Evolutionary conservation across 2,113 vertebrate genomes (phyloP), one percentile per base, ranked within the genome.

Genomic region (Danio rerio): DNA sequence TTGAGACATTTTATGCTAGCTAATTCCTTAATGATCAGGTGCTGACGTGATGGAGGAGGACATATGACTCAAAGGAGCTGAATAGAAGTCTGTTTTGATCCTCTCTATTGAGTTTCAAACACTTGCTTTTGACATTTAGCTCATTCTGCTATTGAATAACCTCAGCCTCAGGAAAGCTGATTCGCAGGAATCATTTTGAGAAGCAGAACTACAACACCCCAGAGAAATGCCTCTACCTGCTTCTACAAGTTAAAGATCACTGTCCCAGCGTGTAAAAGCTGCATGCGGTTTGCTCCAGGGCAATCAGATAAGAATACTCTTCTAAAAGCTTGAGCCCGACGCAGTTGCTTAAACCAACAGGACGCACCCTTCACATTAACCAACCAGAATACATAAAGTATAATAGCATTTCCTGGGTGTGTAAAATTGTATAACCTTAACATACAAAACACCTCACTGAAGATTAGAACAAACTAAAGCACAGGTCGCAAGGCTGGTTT

Each of bases 291-390:
- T 31, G 66, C 77, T 78, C 43, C n/a, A 7, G 63, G 81, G 78
- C 78, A 74, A 83, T 70, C 63, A 62, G 59, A 74, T 83, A 80
- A 86, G 76, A 86, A 56, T 45, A 59, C 70, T 18, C 21, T 61
- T 72, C 58, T 68, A 45, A 66, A 81, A 75, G 66, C 13, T 13
- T 7, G 45, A 21, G 18, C 16, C 50, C 2, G 42, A 58, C n/a
- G 21, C 62, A 52, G 65, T 45, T 49, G 78, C 49, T 76, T 69
- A 77, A 83, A 69, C 77, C 66, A 73, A 85, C 71, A 83, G 8
- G 40, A 65, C 74, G 21, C 82, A 43, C 55, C 75, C 79, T 78
- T 81, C 31, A 85, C 79, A 63, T 77, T 81, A 85, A 59, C 83
- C 43, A 69, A 78, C 71, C 10, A 7, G 50, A 52, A 31, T 31